Conservation (phyloP, 37 sponge, comb jelly and placozoan genomes). For the Cliona cf. orientalis region DNA sequence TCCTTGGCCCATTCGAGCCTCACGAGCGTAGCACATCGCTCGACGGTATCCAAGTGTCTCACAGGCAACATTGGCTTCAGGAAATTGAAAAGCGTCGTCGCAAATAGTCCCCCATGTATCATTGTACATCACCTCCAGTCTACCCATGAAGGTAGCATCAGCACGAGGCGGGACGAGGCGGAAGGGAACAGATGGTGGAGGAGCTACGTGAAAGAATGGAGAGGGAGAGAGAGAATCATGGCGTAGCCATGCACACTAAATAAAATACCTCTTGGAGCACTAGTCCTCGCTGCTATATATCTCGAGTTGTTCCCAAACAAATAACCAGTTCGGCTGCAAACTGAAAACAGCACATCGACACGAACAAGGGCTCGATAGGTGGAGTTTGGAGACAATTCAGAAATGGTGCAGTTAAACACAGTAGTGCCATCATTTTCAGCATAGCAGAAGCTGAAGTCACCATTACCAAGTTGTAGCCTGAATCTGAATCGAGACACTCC, state of each 20-base stretch:
- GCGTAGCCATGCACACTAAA: no score
- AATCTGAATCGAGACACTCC: neutral
- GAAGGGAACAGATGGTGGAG: neutral
- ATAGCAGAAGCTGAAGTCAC: neutral
- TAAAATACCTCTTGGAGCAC: no score
- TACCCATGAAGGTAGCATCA: conserved; percentile 12
- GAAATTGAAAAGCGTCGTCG: conserved; percentile 4
- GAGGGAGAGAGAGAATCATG: no score
- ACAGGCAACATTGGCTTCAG: conserved; percentile 21
- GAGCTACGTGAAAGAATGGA: no score
- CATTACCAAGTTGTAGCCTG: neutral
- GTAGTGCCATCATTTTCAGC: neutral
- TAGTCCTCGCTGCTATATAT: no score
- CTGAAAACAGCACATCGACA: neutral
- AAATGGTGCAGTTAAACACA: neutral
- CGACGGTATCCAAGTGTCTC: neutral
- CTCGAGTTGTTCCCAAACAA: no score
- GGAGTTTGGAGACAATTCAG: neutral
- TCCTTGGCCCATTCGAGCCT: conserved; percentile 17
- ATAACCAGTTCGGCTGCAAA: no score
- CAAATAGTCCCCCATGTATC: conserved; percentile 42
- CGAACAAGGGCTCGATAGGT: neutral
- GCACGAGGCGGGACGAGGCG: conserved; percentile 8
- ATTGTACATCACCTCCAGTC: conserved; percentile 39
- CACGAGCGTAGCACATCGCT: conserved; percentile 11